Evolutionary conservation across 1,140 invertebrate genomes (phyloP), one percentile per base, ranked within the genome.

Genomic region (Procambarus virginalis): DNA sequence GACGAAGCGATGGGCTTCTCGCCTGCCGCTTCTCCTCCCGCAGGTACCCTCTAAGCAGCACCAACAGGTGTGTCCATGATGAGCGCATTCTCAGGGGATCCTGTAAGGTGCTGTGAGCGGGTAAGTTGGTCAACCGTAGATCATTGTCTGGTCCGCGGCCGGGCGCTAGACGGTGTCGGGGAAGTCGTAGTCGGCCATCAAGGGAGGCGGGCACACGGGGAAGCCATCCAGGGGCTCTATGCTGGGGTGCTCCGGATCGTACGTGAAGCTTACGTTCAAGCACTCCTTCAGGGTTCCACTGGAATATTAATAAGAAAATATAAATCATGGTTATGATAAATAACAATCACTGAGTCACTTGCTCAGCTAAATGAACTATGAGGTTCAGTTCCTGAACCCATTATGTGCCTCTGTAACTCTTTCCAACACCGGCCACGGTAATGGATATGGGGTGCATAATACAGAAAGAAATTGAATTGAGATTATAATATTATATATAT

Each of bases 201-300:
- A 10, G 58, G 9, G 14, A n/a, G 10, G 77, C 17, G 85, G 85
- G 46, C 85, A 87, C 2, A 87, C 8, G 10, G 68, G 12, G 20
- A 87, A 49, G 46, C 46, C 46, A 2, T 80, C 58, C 17, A 87
- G 20, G 2, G 85, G 85, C 17, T 49, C 58, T 60, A 87, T 73
- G 77, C n/a, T 87, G 10, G 85, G 60, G 45, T 55, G 34, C 48
- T 45, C 22, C 2, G 77, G 85, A 34, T 87, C 77, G 77, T 87
- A 87, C n/a, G 85, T 87, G 85, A 87, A 87, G 60, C 20, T 87
- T 14, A 87, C n/a, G 85, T 48, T 70, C 3, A 87, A 12, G n/a
- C 85, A 87, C 9, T 45, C 77, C 9, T 14, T 20, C 77, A 77
- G n/a, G 2, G 34, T 48, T 17, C 85, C 85, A 5, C 85, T 87